A percentile compares a stretch with the other conserved stretches of the same genome.
phyloP scores from a whole-genome alignment of 1,140 invertebrate genomes.

The Pararge aegeria region DNA sequence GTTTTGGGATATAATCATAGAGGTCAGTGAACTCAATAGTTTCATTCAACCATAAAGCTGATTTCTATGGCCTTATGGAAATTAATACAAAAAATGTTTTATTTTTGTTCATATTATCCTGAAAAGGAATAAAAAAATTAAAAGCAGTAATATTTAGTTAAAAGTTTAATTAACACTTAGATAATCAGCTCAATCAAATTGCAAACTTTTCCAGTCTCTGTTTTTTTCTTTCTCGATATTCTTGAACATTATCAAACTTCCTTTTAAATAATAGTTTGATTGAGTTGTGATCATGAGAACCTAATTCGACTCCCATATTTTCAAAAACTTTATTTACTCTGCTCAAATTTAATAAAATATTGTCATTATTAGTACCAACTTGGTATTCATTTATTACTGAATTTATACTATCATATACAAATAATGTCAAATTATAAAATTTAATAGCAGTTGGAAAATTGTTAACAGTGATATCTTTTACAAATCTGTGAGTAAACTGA shows the following conservation, averaged over 20 bases:
- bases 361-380: slow-evolving; percentile 53
- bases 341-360: slow-evolving; percentile 30
- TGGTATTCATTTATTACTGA: slow-evolving; percentile 45
- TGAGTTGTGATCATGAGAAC: slow-evolving; percentile 48
- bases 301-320: slow-evolving; percentile 26
- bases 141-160: neutral
- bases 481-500: slow-evolving; percentile 48
- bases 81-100: no score
- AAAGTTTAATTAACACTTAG: no score
- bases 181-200: no score
- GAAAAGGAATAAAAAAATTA: no score
- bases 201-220: slow-evolving; percentile 54
- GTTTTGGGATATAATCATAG: no score
- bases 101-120: no score
- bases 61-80: no score
- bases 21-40: no score
- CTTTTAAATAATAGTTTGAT: slow-evolving; percentile 86
- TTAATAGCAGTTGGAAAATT: slow-evolving; percentile 51
- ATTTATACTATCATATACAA: slow-evolving; percentile 64
- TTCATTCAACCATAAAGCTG: no score
- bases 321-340: slow-evolving; percentile 49
- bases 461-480: slow-evolving; percentile 40
- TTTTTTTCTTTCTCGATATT: slow-evolving; percentile 88
- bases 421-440: slow-evolving; percentile 65
- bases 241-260: slow-evolving; percentile 88